Conservation (phyloP, 1,140 invertebrate genomes). For the Drosophila melanogaster region Release_6_plus_ISO1_MT NT_033777.3:10284501-10285000, state of each 20-base stretch:
- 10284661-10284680: slow-evolving; percentile 30
- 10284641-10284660: slow-evolving; percentile 37
- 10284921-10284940: slow-evolving; percentile 25
- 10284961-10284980: slow-evolving; percentile 1
- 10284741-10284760: slow-evolving; percentile 50
- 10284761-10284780: slow-evolving; percentile 33
- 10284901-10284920: slow-evolving; percentile 47
- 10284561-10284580: slow-evolving; percentile 73
- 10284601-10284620: slow-evolving; percentile 65
- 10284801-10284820: slow-evolving; percentile 32
- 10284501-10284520: slow-evolving; percentile 35
- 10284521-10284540: slow-evolving; percentile 54
- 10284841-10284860: slow-evolving; percentile 35
- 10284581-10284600: slow-evolving; percentile 72
- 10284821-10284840: slow-evolving; percentile 61
- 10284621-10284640: slow-evolving; percentile 36
- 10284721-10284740: slow-evolving; percentile 40
- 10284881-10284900: slow-evolving; percentile 26
- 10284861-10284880: slow-evolving; percentile 42
- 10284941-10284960: slow-evolving; percentile 5
- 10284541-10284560: slow-evolving; percentile 65
- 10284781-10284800: slow-evolving; percentile 58
- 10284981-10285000: slow-evolving; percentile 18
- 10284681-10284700: slow-evolving; percentile 34
- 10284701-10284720: slow-evolving; percentile 40